These are phyloP conservation scores for Daubentonia madagascariensis DNA, from an alignment of 2,113 vertebrate genomes.

Conservation along the genomic window DNA sequence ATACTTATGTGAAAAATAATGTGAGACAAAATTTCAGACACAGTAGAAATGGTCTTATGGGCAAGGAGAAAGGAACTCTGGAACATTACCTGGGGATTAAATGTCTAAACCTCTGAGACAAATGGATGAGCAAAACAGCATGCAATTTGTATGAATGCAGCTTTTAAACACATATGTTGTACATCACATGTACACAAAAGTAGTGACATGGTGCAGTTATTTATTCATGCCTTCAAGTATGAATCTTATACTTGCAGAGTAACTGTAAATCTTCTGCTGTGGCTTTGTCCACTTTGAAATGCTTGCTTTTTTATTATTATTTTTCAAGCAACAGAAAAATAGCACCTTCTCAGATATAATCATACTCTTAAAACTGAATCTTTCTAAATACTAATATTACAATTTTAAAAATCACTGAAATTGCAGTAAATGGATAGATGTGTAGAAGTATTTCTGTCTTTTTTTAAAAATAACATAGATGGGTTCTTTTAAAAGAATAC, in stretches of 20 bases:
- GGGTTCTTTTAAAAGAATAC: slow-evolving; percentile 7
- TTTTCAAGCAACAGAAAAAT: slow-evolving; percentile 8
- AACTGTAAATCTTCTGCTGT: neutral
- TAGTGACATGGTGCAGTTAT: neutral
- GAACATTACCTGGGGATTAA: neutral
- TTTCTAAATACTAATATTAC: slow-evolving; percentile 37
- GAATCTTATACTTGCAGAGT: neutral
- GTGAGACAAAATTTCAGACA: neutral
- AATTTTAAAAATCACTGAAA: slow-evolving; percentile 39
- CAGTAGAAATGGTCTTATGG: neutral
- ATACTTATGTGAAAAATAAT: neutral
- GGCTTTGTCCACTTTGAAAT: neutral
- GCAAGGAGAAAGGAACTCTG: neutral
- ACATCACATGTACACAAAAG: neutral
- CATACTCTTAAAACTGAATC: neutral
- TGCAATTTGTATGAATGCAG: neutral
- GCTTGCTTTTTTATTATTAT: no score
- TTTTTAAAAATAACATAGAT: neutral
- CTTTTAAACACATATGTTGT: neutral
- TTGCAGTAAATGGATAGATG: neutral
- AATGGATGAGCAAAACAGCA: neutral
- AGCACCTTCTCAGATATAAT: neutral
- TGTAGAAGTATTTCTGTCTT: neutral
- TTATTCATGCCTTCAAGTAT: neutral
- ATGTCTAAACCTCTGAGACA: neutral